Base-by-base conservation (phyloP, 64 coral and sea anemone species). In the Trachythela sp. region DNA sequence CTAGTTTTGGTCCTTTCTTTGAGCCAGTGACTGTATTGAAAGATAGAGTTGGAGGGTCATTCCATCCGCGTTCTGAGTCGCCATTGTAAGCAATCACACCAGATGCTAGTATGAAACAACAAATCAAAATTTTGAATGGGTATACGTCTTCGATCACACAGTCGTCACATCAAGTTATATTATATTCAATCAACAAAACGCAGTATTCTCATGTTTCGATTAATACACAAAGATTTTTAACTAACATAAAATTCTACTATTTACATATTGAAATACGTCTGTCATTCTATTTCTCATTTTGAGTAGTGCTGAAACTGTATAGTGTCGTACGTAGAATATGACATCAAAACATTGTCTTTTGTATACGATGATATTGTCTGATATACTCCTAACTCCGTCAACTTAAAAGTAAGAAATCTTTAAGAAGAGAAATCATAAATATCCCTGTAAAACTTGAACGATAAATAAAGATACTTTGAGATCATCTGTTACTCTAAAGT, bases 51-150 rank as follows among this genome's bases (percentile, higher is more conserved):
- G 96, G 96, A 49, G 96, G 96, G 24, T 99, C 96, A 30, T 99
- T 99, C 96, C 96, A 99, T 35, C 96, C 96, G 30, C 96, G 85
- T 85, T 94, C 88, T 48, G 94, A 95, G 92, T 99, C 96, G 59
- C 93, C 91, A 89, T 99, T 99, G 48, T 99, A 99, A 60, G 96
- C 96, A 27, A 99, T 91, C 34, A 99, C 92, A 30, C 91, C 88
- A 38, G 92, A 77, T 80, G 37, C 75, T 80, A 36, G 8, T 6
- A 80, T n/a, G 30, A 0, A 80, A 80, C 3, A 80, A 80, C 31
- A 80, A 80, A 39, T 37, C 34, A 10, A 18, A 17, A 80, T 37
- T 80, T 80, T 37, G 13, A 38, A 4, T 26, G 56, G 37, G 75
- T 80, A 80, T 37, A 45, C 42, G 33, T 80, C 75, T 39, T 80